phyloP scores from a whole-genome alignment of 2,888 invertebrate species.

The Papilio protenor region DNA sequence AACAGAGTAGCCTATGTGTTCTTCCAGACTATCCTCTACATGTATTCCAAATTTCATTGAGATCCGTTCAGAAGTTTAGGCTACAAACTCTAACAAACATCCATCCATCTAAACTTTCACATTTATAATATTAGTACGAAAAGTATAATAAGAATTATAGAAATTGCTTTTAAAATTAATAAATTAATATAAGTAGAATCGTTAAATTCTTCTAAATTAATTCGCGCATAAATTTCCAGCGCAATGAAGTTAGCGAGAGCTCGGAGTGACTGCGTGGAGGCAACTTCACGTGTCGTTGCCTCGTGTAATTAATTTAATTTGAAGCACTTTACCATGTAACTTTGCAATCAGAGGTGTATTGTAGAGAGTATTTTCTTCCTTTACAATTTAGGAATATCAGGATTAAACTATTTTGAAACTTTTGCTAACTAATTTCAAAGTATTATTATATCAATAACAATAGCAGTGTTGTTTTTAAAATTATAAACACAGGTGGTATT shows the following conservation, averaged over 20 bases:
- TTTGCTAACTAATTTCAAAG: background rate
- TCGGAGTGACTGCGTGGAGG: background rate
- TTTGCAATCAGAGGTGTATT: background rate
- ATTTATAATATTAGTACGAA: too few species aligned
- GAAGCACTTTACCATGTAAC: background rate
- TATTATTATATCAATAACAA: background rate
- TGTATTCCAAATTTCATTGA: too few species aligned
- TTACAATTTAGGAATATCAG: background rate
- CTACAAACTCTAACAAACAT: too few species aligned
- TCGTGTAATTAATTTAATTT: slow-evolving; percentile 32
- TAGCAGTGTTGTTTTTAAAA: too few species aligned
- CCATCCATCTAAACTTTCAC: too few species aligned
- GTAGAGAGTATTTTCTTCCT: background rate
- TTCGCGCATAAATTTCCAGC: slow-evolving; percentile 9
- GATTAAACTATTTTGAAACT: background rate
- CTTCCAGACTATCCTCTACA: too few species aligned
- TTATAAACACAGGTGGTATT: too few species aligned
- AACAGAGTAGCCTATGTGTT: too few species aligned
- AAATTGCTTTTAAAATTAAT: background rate
- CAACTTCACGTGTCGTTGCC: slow-evolving; percentile 22
- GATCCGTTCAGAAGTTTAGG: too few species aligned
- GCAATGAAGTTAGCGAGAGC: slow-evolving; percentile 9
- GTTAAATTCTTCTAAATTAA: slow-evolving; percentile 1
- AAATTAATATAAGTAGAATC: background rate
- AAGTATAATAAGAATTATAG: background rate